Percentiles rank a stretch among this genome's conserved stretches.
These are phyloP conservation scores for Arenicola marina DNA, from an alignment of 2,888 invertebrate species.

Conservation along the genomic window DNA sequence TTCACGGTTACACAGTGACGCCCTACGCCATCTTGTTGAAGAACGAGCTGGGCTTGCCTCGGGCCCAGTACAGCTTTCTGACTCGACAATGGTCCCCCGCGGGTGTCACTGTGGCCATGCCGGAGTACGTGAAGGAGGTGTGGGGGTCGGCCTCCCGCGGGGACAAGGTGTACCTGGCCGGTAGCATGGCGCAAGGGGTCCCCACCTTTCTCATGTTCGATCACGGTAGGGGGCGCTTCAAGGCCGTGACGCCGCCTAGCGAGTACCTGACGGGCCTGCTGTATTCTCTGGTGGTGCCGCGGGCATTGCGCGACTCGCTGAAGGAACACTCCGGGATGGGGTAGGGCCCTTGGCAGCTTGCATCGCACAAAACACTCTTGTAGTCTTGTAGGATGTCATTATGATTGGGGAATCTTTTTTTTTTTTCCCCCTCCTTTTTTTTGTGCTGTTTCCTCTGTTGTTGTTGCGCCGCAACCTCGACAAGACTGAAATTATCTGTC, in stretches of 20 bases:
- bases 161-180: constrained; percentile 9
- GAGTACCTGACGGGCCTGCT: background rate
- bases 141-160: constrained; percentile 12
- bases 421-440: too few species aligned
- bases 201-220: background rate
- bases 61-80: constrained; percentile 5
- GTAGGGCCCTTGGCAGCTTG: too few species aligned
- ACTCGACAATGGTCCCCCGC: background rate
- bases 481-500: too few species aligned
- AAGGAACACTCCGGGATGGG: too few species aligned
- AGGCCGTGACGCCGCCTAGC: background rate
- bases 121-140: constrained; percentile 14
- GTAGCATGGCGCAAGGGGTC: background rate
- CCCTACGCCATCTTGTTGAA: constrained; percentile 3
- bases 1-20: constrained; percentile 13
- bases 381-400: too few species aligned
- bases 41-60: constrained; percentile 12
- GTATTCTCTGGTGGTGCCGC: background rate
- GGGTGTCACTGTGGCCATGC: background rate
- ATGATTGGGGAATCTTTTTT: too few species aligned
- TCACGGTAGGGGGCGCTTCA: background rate
- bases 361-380: too few species aligned
- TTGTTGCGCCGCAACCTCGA: too few species aligned
- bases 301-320: background rate
- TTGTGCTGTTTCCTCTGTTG: too few species aligned